Conservation (phyloP, 30 jellyfish, hydroid and myxozoan genomes). For the Pseudorhiza aurosa region DNA sequence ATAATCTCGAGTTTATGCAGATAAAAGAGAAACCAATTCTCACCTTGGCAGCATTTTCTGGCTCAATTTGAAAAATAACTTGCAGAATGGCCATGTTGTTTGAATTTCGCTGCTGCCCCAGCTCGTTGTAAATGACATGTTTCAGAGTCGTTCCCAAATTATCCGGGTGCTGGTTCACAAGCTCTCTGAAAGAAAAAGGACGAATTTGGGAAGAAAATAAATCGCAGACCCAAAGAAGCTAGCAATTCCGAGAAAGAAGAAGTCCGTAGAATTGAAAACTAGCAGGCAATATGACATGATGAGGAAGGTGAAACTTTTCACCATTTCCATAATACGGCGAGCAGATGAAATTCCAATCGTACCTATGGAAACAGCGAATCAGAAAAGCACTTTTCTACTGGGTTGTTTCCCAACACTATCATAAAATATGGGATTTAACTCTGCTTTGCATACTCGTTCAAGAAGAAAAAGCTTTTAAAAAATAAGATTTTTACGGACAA, state of each 20-base stretch:
- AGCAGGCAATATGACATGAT: too few species aligned
- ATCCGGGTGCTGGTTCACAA: constrained; percentile 88
- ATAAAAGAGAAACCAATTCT: background rate
- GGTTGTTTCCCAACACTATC: too few species aligned
- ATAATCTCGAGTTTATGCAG: background rate
- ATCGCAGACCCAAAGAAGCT: background rate
- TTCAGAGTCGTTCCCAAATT: constrained; percentile 84
- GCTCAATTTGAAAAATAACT: constrained; percentile 88
- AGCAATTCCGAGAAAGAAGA: background rate
- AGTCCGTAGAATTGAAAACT: background rate
- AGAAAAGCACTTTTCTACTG: too few species aligned
- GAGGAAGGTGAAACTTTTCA: too few species aligned
- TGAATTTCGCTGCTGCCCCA: constrained; percentile 92
- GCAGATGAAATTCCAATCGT: too few species aligned
- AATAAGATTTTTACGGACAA: too few species aligned
- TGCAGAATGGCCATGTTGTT: constrained; percentile 87
- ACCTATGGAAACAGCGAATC: too few species aligned
- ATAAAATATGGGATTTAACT: too few species aligned
- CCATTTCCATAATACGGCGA: too few species aligned
- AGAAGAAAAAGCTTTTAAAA: too few species aligned
- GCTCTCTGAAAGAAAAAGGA: constrained; percentile 63
- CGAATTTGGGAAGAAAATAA: background rate
- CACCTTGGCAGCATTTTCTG: constrained; percentile 93
- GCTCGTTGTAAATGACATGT: constrained; percentile 85
- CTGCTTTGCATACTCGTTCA: too few species aligned